A percentile compares a stretch with the other conserved stretches of the same genome.
These are phyloP conservation scores for Ornithoptera priamus DNA, from an alignment of 2,888 invertebrate species.

Conservation along the genomic window DNA sequence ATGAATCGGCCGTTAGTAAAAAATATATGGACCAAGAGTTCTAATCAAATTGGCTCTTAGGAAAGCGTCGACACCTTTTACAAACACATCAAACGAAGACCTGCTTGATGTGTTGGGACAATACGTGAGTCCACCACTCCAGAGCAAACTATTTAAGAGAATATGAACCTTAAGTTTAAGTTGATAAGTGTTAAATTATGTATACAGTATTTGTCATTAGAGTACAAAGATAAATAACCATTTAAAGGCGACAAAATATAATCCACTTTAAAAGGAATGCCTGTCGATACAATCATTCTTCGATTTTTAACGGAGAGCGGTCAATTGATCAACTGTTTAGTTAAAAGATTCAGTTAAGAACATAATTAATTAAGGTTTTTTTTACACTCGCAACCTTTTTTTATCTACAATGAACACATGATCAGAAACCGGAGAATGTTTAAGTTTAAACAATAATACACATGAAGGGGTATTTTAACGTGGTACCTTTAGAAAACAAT, in stretches of 20 bases:
- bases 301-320: conserved; percentile 21
- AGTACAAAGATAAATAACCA: conserved; percentile 22
- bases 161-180: conserved; percentile 26
- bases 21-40: conserved; percentile 31
- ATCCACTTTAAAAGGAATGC: conserved; percentile 28
- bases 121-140: conserved; percentile 38
- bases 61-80: conserved; percentile 52
- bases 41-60: conserved; percentile 40
- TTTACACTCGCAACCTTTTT: background rate
- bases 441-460: too few species aligned
- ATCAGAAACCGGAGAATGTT: too few species aligned
- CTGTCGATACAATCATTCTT: conserved; percentile 19
- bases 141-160: conserved; percentile 19
- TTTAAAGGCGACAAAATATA: conserved; percentile 25
- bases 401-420: too few species aligned
- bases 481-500: too few species aligned
- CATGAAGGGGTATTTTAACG: too few species aligned
- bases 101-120: conserved; percentile 53
- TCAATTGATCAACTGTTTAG: conserved; percentile 15
- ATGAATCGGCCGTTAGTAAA: conserved; percentile 32
- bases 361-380: conserved; percentile 4
- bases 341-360: background rate
- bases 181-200: background rate
- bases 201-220: background rate
- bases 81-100: conserved; percentile 54